Conservation (phyloP, 2,888 invertebrate species). For the Clistopyga incitator region DNA sequence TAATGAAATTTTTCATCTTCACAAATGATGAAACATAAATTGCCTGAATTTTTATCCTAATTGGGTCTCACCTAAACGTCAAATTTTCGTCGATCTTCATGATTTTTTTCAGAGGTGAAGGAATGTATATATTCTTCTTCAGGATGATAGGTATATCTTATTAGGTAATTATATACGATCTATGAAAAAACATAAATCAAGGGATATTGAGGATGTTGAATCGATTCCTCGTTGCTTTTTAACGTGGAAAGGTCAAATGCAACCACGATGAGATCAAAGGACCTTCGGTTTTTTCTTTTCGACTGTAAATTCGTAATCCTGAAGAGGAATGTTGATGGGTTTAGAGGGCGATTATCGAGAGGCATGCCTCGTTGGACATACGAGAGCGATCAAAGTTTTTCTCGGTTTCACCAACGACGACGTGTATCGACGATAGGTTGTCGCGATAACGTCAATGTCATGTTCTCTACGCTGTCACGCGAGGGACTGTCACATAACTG, state of each 20-base stretch:
- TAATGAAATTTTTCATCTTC: too few species aligned
- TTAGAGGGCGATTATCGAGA: constrained; percentile 2
- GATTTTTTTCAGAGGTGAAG: too few species aligned
- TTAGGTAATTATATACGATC: too few species aligned
- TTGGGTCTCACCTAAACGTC: too few species aligned
- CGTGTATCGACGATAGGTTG: constrained; percentile 21
- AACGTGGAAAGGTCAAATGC: not conserved
- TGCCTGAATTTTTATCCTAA: too few species aligned
- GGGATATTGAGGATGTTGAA: too few species aligned
- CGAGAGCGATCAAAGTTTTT: constrained; percentile 7
- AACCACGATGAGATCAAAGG: not conserved
- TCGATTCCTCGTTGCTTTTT: not conserved
- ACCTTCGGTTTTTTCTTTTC: not conserved
- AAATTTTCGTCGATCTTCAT: too few species aligned
- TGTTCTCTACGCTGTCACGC: constrained; percentile 22
- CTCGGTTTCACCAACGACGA: not conserved
- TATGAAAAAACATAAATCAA: too few species aligned
- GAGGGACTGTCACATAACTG: not conserved
- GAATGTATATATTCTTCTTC: too few species aligned
- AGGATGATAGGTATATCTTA: too few species aligned
- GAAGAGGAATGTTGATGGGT: constrained; percentile 7
- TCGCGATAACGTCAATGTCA: constrained; percentile 27
- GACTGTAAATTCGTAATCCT: not conserved
- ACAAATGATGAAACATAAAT: too few species aligned
- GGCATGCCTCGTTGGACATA: not conserved